phyloP scores from a whole-genome alignment of 2,113 vertebrate genomes.

The Zosterops lateralis region DNA sequence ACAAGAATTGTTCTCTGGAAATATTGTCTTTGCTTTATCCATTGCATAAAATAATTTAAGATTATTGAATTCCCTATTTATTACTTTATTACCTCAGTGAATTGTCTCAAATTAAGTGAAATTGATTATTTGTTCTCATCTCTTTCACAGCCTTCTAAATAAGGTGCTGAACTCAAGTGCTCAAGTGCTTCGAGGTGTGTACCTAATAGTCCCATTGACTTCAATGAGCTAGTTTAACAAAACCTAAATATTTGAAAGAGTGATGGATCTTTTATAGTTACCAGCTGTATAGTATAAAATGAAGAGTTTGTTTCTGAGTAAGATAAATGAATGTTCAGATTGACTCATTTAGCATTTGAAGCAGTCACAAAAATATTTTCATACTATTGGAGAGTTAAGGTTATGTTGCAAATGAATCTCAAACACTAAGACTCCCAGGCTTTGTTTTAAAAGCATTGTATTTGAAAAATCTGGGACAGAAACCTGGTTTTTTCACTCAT shows the following conservation, averaged over 20 bases:
- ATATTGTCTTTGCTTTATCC: background rate
- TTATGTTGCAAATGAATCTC: background rate
- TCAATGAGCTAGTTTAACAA: background rate
- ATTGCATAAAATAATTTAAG: background rate
- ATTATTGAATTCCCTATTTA: conserved; percentile 14
- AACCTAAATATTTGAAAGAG: background rate
- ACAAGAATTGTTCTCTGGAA: background rate
- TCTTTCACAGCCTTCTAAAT: background rate
- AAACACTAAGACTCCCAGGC: background rate
- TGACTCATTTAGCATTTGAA: background rate
- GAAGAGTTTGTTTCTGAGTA: background rate
- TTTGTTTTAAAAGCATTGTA: background rate
- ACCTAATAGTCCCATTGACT: background rate
- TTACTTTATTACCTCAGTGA: background rate
- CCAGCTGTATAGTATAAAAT: background rate
- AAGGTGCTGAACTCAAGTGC: background rate
- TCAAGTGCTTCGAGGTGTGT: background rate
- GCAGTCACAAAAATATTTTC: background rate
- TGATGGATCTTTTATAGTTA: background rate
- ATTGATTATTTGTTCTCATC: background rate
- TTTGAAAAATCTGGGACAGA: background rate
- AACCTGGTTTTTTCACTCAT: background rate
- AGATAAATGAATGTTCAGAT: background rate
- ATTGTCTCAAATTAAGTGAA: background rate
- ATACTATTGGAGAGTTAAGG: background rate